phyloP scores from a whole-genome alignment of 2,113 vertebrate genomes.

The Gymnorhina tibicen region DNA sequence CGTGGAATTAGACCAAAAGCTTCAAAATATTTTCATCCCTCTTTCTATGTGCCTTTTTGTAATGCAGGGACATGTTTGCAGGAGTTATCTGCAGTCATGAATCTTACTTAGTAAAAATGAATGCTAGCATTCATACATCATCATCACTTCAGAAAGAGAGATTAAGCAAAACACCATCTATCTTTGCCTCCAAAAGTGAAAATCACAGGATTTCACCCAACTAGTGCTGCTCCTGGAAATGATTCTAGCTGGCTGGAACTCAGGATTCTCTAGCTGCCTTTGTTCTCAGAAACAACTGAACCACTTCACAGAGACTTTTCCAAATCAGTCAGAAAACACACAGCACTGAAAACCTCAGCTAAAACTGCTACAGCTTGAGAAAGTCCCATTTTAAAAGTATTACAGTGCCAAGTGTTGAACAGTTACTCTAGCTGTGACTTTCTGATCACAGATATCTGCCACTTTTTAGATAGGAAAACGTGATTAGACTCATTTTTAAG shows the following conservation, averaged over 20 bases:
- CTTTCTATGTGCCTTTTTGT: background rate
- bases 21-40: background rate
- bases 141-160: slow-evolving; percentile 18
- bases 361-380: background rate
- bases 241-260: background rate
- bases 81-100: slow-evolving; percentile 17
- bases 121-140: slow-evolving; percentile 32
- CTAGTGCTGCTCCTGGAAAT: background rate
- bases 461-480: background rate
- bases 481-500: background rate
- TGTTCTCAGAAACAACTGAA: slow-evolving; percentile 42
- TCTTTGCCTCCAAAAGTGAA: slow-evolving; percentile 18
- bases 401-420: background rate
- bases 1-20: background rate
- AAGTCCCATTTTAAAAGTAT: background rate
- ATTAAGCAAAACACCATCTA: slow-evolving; percentile 28
- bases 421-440: background rate
- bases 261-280: slow-evolving; percentile 10
- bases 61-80: background rate
- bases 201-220: slow-evolving; percentile 23
- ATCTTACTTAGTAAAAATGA: slow-evolving; percentile 48
- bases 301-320: background rate
- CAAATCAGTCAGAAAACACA: background rate
- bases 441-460: background rate
- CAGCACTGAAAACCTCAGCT: background rate